Evolutionary conservation across 2,888 invertebrate species (phyloP), one percentile per base, ranked within the genome.

Genomic region (Apodemia hepburni): DNA sequence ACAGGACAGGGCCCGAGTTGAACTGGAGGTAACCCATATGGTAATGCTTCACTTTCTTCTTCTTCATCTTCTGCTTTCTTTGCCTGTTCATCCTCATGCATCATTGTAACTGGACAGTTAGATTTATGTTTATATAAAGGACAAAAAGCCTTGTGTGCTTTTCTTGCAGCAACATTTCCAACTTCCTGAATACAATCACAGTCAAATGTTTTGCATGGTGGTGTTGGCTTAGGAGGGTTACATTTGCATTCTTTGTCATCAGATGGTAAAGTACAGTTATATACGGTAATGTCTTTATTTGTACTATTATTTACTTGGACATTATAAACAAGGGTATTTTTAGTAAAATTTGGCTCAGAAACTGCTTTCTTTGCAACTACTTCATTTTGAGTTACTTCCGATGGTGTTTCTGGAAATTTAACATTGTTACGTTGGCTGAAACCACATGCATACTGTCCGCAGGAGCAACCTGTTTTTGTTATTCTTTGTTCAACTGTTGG

Each of bases 1-100:
- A 91, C 81, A 59, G 91, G 89, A 74, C 91, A 91, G n/a, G 91
- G 91, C 5, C 88, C 89, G 2, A 91, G 80, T 60, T 80, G 74
- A 58, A 91, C 82, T 1, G 89, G 90, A 1, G 90, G 91, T 22
- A 91, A 71, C 1, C 91, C 91, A 65, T 90, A 91, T 1, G 91
- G 91, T 47, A 90, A 70, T 38, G 85, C 82, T 64, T 86, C 81
- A 0, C 77, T 67, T 66, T 82, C 86, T 57, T 88, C 87, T 71
- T 86, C 87, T 1, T 86, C 85, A 1, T 87, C 85, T 0, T 87
- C 86, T 29, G 71, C 63, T 60, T 79, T 78, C 66, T 82, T 81
- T 35, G 71, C 73, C 18, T 81, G 82, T 65, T 84, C 85, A 57
- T 85, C 87, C 63, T 82, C 86, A 11, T 71, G 57, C 64, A 70